Conservation (phyloP, 64 coral and sea anemone genomes). For the Montipora foliosa region DNA sequence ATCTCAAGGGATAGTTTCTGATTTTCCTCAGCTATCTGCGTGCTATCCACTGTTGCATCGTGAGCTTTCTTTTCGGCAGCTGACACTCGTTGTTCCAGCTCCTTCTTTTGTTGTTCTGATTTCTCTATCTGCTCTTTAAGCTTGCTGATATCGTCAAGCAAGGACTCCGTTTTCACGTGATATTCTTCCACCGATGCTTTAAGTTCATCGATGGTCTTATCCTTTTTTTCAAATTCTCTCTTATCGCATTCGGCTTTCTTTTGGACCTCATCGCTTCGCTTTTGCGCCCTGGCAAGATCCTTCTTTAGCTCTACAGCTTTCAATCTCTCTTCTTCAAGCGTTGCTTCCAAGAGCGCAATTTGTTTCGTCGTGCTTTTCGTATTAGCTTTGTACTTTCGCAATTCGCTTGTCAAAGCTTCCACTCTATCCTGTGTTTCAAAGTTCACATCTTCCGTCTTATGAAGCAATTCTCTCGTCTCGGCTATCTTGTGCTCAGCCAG, state of each 20-base stretch:
- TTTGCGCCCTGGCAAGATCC: constrained; percentile 54
- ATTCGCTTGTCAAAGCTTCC: constrained; percentile 53
- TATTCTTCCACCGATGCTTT: constrained; percentile 39
- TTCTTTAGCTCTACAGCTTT: constrained; percentile 73
- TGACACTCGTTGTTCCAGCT: constrained; percentile 68
- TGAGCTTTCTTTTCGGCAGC: constrained; percentile 58
- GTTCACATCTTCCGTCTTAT: constrained; percentile 82
- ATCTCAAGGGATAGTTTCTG: constrained; percentile 69
- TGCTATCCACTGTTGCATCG: constrained; percentile 62
- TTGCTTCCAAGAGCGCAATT: constrained; percentile 60
- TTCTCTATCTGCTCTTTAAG: constrained; percentile 72
- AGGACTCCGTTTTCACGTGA: constrained; percentile 39
- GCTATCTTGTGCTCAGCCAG: constrained; percentile 75
- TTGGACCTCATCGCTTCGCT: constrained; percentile 65
- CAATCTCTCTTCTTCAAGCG: constrained; percentile 77
- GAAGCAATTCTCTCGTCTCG: constrained; percentile 59
- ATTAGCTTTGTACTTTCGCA: constrained; percentile 63
- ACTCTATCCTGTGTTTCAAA: constrained; percentile 69
- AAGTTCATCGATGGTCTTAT: constrained; percentile 48
- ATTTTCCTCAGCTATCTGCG: constrained; percentile 71
- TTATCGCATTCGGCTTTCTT: constrained; percentile 51
- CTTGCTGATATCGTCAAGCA: constrained; percentile 57
- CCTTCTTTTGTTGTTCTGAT: constrained; percentile 63
- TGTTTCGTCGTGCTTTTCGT: constrained; percentile 64
- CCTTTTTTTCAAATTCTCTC: constrained; percentile 68